Conservation (phyloP, 2,888 invertebrate genomes). For the Bedellia somnulentella region DNA sequence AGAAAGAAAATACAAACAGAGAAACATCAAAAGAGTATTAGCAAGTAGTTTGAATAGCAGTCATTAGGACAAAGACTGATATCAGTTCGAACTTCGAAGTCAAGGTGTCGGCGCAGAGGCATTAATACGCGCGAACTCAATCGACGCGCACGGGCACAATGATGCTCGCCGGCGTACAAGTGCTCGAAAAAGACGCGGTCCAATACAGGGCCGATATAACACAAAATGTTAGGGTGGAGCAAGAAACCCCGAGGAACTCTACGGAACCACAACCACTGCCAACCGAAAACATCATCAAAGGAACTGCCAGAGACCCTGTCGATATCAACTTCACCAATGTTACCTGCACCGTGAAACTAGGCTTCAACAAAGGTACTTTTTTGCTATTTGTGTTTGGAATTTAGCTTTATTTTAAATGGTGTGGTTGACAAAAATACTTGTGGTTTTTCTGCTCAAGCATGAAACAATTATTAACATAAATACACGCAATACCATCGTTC, state of each 20-base stretch:
- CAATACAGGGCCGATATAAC: conserved; percentile 20
- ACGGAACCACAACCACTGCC: conserved; percentile 9
- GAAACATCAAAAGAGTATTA: too few species aligned
- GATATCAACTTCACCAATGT: conserved; percentile 77
- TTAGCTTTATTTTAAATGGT: too few species aligned
- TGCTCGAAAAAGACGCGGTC: conserved; percentile 36
- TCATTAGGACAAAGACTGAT: too few species aligned
- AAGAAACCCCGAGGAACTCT: conserved; percentile 5
- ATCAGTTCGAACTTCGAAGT: too few species aligned
- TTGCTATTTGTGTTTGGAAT: not conserved
- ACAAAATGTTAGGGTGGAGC: conserved; percentile 9
- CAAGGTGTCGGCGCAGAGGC: too few species aligned
- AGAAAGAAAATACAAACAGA: too few species aligned
- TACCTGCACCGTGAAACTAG: conserved; percentile 70
- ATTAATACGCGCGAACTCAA: conserved; percentile 27
- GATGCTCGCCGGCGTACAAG: conserved; percentile 52
- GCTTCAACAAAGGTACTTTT: conserved; percentile 70
- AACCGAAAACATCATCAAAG: conserved; percentile 20
- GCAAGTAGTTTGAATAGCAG: too few species aligned
- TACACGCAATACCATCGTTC: too few species aligned
- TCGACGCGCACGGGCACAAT: conserved; percentile 28
- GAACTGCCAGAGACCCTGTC: conserved; percentile 27
- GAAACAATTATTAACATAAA: too few species aligned
- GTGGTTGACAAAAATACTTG: too few species aligned
- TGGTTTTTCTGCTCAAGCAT: too few species aligned